These are phyloP conservation scores for Alaudala cheleensis DNA, from an alignment of 2,113 vertebrate genomes.

Conservation along the genomic window DNA sequence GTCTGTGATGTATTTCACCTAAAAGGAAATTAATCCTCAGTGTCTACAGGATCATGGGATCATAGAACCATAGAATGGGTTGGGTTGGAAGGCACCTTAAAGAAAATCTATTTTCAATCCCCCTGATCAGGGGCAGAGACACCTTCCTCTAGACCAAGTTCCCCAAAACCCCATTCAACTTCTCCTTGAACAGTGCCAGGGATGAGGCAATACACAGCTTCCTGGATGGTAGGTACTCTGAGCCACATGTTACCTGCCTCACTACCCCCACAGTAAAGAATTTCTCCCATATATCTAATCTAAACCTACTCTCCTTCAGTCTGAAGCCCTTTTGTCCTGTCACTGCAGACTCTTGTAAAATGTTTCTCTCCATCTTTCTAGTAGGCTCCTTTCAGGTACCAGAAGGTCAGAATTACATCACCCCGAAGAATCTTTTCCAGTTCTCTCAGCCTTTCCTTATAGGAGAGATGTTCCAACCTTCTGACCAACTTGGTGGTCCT, in stretches of 20 bases:
- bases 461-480: neutral
- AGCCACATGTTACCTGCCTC: neutral
- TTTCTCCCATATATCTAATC: neutral
- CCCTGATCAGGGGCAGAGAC: neutral
- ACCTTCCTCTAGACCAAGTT: neutral
- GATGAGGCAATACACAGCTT: too few species aligned
- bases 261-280: neutral
- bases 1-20: neutral
- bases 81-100: neutral
- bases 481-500: neutral
- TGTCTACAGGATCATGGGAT: neutral
- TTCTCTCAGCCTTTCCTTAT: neutral
- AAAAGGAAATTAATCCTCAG: neutral
- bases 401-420: neutral
- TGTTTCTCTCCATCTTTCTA: neutral
- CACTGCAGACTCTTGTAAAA: neutral
- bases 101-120: neutral
- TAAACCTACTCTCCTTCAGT: neutral
- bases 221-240: too few species aligned
- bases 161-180: neutral
- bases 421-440: fast-evolving
- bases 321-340: neutral
- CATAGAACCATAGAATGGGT: neutral
- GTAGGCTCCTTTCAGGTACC: neutral
- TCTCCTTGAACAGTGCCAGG: neutral